These are phyloP conservation scores for Pseudomyrmex pallidus DNA, from an alignment of 1,140 invertebrate genomes.

Conservation along the genomic window DNA sequence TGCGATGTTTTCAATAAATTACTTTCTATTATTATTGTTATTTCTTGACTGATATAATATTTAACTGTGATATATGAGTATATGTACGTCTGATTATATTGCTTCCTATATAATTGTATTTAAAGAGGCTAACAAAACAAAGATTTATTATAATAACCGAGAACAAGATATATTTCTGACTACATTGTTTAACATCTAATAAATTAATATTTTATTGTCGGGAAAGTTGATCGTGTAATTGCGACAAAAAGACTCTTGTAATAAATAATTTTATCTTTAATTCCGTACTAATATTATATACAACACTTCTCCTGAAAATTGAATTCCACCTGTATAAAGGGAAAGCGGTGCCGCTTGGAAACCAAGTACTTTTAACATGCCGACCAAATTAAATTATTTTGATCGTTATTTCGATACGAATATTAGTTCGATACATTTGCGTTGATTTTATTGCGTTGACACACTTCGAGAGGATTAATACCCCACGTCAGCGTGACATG, in stretches of 20 bases:
- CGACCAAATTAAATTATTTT: not conserved
- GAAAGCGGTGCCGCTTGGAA: too few relatives aligned
- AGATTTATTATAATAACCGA: not conserved
- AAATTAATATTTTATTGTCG: constrained; percentile 26
- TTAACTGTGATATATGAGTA: constrained; percentile 53
- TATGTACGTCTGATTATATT: constrained; percentile 27
- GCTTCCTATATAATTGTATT: constrained; percentile 34
- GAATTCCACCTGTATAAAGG: too few relatives aligned
- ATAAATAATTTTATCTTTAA: constrained; percentile 14
- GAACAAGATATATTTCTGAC: not conserved
- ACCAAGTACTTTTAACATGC: too few relatives aligned
- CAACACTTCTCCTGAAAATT: too few relatives aligned
- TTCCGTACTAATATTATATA: not conserved
- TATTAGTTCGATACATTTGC: not conserved
- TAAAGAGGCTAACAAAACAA: not conserved
- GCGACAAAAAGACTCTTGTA: not conserved
- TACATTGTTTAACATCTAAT: not conserved
- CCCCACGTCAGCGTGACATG: not conserved
- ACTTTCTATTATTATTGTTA: constrained; percentile 29
- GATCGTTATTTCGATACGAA: not conserved
- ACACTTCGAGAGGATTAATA: not conserved
- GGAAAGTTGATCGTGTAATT: not conserved
- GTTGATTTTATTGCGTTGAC: constrained; percentile 15
- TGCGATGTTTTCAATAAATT: constrained; percentile 24
- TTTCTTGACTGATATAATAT: constrained; percentile 38